A percentile compares a stretch with the other conserved stretches of the same genome.
Conservation (phyloP, 2,113 vertebrate genomes). For the Dascyllus trimaculatus region DNA sequence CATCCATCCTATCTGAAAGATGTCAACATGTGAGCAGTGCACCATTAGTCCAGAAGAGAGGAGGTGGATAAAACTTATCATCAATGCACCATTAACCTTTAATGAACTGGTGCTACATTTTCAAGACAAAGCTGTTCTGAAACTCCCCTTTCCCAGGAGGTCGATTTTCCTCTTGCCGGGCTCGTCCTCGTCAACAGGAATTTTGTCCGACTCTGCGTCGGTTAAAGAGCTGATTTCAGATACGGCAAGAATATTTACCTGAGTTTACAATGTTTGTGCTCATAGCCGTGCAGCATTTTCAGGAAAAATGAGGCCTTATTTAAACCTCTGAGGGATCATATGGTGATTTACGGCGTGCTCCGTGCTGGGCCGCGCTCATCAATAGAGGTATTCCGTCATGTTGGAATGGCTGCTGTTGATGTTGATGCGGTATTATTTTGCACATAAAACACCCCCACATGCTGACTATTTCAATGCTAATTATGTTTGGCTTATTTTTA, state of each 20-base stretch:
- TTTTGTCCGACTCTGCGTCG: conserved; percentile 17
- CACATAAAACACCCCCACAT: conserved; percentile 67
- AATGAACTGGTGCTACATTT: conserved; percentile 67
- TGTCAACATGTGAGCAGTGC: conserved; percentile 44
- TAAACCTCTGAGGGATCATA: conserved; percentile 3
- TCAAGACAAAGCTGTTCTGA: conserved; percentile 65
- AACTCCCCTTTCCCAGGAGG: conserved; percentile 49
- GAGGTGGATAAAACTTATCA: conserved; percentile 66
- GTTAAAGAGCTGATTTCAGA: conserved; percentile 14
- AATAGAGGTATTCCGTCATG: conserved; percentile 49
- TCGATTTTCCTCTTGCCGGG: background rate
- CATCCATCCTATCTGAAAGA: conserved; percentile 57
- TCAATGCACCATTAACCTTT: conserved; percentile 73
- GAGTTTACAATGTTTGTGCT: conserved; percentile 25
- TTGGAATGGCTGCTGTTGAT: conserved; percentile 52
- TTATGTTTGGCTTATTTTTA: conserved; percentile 61
- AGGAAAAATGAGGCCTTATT: conserved; percentile 8
- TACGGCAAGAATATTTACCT: background rate
- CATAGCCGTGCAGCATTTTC: background rate
- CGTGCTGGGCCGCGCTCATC: conserved; percentile 41
- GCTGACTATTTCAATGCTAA: conserved; percentile 71
- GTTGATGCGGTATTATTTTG: conserved; percentile 70
- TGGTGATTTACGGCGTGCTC: conserved; percentile 46
- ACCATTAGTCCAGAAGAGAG: conserved; percentile 57
- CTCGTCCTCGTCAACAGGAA: conserved; percentile 49